Evolutionary conservation across 2,888 invertebrate species (phyloP).

Genomic region (Labia minor): DNA sequence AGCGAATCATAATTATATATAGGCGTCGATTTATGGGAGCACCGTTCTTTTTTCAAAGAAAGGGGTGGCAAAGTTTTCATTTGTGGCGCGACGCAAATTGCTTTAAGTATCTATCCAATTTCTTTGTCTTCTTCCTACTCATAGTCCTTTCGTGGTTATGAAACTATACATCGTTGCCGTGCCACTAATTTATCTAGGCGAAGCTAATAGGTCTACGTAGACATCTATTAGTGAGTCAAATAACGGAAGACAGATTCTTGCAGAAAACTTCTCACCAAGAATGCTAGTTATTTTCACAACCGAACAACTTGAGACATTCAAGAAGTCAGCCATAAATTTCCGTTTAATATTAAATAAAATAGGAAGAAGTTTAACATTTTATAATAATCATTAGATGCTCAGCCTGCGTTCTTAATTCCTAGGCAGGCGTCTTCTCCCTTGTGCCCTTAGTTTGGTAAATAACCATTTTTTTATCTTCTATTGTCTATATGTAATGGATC

Average conservation of each 20-base stretch:
- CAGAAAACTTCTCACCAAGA: not conserved
- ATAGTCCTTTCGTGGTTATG: not conserved
- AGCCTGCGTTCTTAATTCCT: too few species aligned
- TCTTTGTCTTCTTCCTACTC: not conserved
- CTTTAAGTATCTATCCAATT: not conserved
- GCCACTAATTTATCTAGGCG: not conserved
- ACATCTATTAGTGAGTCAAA: not conserved
- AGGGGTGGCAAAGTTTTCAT: not conserved
- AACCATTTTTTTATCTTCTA: too few species aligned
- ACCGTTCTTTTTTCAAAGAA: not conserved
- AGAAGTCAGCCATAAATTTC: not conserved
- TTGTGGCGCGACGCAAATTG: not conserved
- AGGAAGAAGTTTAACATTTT: too few species aligned
- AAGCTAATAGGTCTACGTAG: too few species aligned
- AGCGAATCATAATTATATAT: not conserved
- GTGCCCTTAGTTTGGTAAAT: too few species aligned
- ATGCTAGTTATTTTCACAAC: not conserved
- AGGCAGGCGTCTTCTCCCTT: too few species aligned
- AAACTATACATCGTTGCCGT: not conserved
- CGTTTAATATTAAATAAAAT: not conserved
- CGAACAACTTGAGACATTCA: not conserved
- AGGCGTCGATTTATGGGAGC: not conserved
- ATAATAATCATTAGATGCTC: too few species aligned
- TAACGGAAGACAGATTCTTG: not conserved
- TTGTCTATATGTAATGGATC: too few species aligned